phyloP scores from a whole-genome alignment of 2,113 vertebrate species.

The Podilymbus podiceps region DNA sequence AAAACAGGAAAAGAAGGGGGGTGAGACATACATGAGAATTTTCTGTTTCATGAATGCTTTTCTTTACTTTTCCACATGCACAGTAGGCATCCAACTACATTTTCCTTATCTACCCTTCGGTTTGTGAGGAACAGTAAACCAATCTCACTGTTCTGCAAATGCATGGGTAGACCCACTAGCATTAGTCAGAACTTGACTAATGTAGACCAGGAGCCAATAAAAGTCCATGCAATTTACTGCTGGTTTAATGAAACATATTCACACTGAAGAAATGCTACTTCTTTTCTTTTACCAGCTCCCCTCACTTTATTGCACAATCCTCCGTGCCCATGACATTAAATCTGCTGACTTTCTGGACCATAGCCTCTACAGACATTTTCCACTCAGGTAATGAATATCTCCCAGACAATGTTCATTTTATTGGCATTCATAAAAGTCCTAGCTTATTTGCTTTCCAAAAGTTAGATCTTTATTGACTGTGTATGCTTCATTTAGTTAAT shows the following conservation, averaged over 20 bases:
- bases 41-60: not conserved
- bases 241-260: conserved; percentile 36
- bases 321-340: not conserved
- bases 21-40: not conserved
- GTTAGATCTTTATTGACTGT: not conserved
- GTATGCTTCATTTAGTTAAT: conserved; percentile 10
- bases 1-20: not conserved
- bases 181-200: not conserved
- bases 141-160: not conserved
- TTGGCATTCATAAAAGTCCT: not conserved
- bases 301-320: not conserved
- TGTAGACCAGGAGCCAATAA: not conserved
- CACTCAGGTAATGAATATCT: not conserved
- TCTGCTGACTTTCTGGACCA: conserved; percentile 37
- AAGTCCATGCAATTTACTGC: not conserved
- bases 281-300: not conserved
- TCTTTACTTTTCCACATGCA: not conserved
- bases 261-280: not conserved
- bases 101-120: not conserved
- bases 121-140: not conserved
- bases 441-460: conserved; percentile 22
- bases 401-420: conserved; percentile 24
- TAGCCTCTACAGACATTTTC: conserved; percentile 20
- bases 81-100: not conserved
- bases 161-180: not conserved